Evolutionary conservation across 2,888 invertebrate genomes (phyloP), one percentile per base, ranked within the genome.

Genomic region (Temnothorax rugatulus): DNA sequence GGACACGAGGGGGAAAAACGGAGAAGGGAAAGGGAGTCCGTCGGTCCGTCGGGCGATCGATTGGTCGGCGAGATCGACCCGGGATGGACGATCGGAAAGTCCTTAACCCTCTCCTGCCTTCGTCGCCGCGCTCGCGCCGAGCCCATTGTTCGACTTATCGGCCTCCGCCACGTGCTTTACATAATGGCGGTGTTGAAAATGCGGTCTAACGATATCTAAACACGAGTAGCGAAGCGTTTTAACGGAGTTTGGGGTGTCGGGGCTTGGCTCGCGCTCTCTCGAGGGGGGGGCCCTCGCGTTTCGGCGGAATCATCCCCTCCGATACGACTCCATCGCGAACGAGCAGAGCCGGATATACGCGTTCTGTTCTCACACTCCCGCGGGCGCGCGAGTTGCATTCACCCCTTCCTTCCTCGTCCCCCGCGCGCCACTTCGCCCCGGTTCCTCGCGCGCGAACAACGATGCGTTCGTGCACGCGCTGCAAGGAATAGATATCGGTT

Each of bases 141-240:
- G 63, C 73, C 86, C 82, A 94, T 94, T 94, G 94, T 94, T 92
- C 91, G 91, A 93, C 92, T 94, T 94, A 94, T 94, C 94, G 92
- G 91, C 82, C 87, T 90, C 89, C 84, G 89, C 94, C 94, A 94
- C 94, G 94, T 94, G 94, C 93, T 92, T 92, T 91, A 92, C 90
- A 93, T 94, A 94, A 94, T 94, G 91, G 92, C 88, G 90, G 90
- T 91, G 93, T 93, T 92, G 93, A 94, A 94, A 94, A 93, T 92
- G 94, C 92, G 93, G 93, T 93, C 93, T 92, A 93, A 93, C 93
- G 93, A 94, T 94, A 93, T 93, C 93, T 93, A 93, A 93, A 94
- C 94, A 93, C 91, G 92, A 92, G 93, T 93, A 90, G 88, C 89
- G 89, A 91, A 90, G 89, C 91, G 89, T 90, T 90, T 91, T 88